phyloP scores from a whole-genome alignment of 2,113 vertebrate genomes.

The Podiceps cristatus region DNA sequence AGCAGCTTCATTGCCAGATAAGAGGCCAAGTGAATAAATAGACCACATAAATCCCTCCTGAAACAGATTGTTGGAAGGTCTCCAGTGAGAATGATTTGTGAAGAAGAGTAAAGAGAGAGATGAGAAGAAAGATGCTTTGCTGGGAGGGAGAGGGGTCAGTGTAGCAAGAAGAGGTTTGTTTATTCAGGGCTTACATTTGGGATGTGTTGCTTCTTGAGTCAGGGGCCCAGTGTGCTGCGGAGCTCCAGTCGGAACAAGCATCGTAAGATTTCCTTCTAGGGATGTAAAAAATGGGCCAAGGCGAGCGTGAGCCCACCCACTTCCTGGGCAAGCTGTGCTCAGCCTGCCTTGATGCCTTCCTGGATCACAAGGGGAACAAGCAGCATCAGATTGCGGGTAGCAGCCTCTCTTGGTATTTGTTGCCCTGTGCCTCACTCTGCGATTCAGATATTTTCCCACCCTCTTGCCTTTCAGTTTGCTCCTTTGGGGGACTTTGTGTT shows the following conservation, averaged over 20 bases:
- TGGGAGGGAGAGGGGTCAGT: background rate
- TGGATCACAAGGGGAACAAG: background rate
- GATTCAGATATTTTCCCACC: conserved; percentile 17
- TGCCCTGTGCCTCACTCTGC: background rate
- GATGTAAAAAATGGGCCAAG: background rate
- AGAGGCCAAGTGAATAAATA: conserved; percentile 8
- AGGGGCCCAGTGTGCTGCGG: background rate
- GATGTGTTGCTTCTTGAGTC: background rate
- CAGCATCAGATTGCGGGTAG: background rate
- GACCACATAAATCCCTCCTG: background rate
- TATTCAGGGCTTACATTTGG: background rate
- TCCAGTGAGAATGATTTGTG: conserved; percentile 15
- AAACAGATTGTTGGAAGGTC: background rate
- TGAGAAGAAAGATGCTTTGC: background rate
- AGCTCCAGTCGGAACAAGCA: background rate
- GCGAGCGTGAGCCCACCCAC: background rate
- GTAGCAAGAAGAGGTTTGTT: conserved; percentile 3
- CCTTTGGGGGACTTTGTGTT: background rate
- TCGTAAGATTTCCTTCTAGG: conserved; percentile 39
- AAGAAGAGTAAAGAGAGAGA: background rate
- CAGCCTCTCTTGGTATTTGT: background rate
- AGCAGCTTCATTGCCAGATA: background rate
- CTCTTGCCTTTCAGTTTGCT: background rate
- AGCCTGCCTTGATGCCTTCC: background rate
- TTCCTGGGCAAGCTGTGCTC: background rate